A percentile compares a stretch with the other conserved stretches of the same genome.
phyloP scores from a whole-genome alignment of 2,797 vertebrate genomes.

The Petrocephalus schoutedeni region DNA sequence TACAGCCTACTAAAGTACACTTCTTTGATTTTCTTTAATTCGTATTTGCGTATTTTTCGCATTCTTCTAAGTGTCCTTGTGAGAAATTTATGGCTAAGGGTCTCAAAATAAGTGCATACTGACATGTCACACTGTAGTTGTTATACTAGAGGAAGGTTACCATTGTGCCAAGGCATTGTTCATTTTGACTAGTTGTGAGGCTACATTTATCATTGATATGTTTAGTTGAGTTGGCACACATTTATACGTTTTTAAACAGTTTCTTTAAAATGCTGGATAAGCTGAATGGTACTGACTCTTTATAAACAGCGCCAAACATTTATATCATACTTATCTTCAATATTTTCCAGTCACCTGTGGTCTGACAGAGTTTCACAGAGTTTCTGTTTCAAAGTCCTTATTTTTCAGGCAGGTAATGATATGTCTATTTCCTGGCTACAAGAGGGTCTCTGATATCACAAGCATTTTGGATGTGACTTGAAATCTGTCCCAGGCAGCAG shows the following conservation, averaged over 20 bases:
- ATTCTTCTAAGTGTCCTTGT: not conserved
- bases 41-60: not conserved
- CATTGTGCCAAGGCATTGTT: not conserved
- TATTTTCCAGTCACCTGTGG: slow-evolving; percentile 3
- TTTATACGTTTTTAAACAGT: not conserved
- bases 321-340: not conserved
- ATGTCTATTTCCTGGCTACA: not conserved
- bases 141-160: not conserved
- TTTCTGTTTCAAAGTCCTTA: not conserved
- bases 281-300: not conserved
- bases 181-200: not conserved
- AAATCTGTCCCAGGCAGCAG: not conserved
- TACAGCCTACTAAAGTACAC: not conserved
- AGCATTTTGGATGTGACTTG: not conserved
- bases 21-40: not conserved
- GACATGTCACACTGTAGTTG: not conserved
- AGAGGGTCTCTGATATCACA: not conserved
- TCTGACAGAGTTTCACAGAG: not conserved
- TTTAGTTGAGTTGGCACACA: not conserved
- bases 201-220: not conserved
- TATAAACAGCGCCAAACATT: not conserved
- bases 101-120: not conserved
- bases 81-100: not conserved
- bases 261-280: not conserved
- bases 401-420: not conserved